A percentile compares a stretch with the other conserved stretches of the same genome.
Conservation (phyloP, 2,888 invertebrate species). For the Perithous albicinctus region DNA sequence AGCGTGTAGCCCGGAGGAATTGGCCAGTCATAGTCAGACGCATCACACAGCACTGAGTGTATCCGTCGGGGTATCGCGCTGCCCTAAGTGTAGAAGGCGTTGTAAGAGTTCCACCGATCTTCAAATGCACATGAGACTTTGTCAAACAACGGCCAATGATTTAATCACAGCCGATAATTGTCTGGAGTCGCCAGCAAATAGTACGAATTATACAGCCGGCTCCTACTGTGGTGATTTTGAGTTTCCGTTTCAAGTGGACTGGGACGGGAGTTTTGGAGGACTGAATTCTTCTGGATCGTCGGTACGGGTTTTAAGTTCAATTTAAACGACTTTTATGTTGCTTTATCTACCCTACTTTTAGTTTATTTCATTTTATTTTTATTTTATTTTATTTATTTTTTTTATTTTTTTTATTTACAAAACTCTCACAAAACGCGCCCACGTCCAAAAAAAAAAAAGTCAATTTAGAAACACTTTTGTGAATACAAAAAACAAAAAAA, state of each 20-base stretch:
- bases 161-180: constrained; percentile 74
- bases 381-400: constrained; percentile 22
- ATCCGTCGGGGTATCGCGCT: constrained; percentile 90
- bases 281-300: constrained; percentile 80
- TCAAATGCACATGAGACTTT: constrained; percentile 90
- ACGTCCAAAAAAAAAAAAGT: constrained; percentile 54
- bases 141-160: constrained; percentile 82
- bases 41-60: constrained; percentile 82
- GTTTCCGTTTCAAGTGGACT: constrained; percentile 81
- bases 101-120: constrained; percentile 94
- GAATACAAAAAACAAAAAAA: constrained; percentile 10
- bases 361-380: constrained; percentile 35
- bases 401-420: constrained; percentile 5
- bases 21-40: constrained; percentile 81
- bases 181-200: constrained; percentile 72
- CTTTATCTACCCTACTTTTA: constrained; percentile 49
- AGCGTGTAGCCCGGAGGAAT: constrained; percentile 79
- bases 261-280: constrained; percentile 78
- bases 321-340: constrained; percentile 60
- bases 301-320: constrained; percentile 76
- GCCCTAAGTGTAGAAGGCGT: constrained; percentile 94
- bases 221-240: constrained; percentile 80
- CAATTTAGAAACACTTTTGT: constrained; percentile 30
- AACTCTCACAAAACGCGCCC: constrained; percentile 41
- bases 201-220: constrained; percentile 75